Percentiles rank a stretch among this genome's conserved stretches.
Conservation (phyloP, 2,113 vertebrate genomes). For the Coreoperca whiteheadi region DNA sequence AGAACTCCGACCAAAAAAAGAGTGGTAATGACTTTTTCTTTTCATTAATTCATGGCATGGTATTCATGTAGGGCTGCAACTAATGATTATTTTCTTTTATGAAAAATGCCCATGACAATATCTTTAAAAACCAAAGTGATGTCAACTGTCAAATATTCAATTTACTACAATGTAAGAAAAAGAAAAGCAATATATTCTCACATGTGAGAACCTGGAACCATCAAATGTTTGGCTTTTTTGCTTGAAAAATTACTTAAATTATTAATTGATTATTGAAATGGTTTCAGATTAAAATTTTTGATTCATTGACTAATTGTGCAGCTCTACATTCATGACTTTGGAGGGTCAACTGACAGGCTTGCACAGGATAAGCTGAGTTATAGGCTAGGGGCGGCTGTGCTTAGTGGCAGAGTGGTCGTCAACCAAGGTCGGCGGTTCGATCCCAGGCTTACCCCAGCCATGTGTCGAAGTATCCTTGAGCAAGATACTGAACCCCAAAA, state of each 20-base stretch:
- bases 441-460: too few relatives aligned
- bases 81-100: background rate
- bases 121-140: background rate
- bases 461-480: too few relatives aligned
- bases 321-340: background rate
- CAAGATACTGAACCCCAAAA: too few relatives aligned
- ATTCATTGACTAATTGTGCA: background rate
- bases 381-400: too few relatives aligned
- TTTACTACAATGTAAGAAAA: background rate
- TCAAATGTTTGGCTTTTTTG: background rate
- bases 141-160: background rate
- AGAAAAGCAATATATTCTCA: background rate
- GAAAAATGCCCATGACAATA: background rate
- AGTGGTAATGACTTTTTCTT: background rate
- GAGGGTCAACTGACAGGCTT: background rate
- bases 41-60: background rate
- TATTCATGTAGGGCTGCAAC: background rate
- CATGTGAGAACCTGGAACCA: background rate
- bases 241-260: background rate
- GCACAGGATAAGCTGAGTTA: background rate
- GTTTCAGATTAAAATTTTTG: background rate
- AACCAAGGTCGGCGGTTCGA: too few relatives aligned
- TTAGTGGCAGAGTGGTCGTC: too few relatives aligned
- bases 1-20: background rate
- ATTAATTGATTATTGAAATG: background rate